Evolutionary conservation across 2,888 invertebrate genomes (phyloP), one percentile per base, ranked within the genome.

Genomic region (Parapristionchus giblindavisi): DNA sequence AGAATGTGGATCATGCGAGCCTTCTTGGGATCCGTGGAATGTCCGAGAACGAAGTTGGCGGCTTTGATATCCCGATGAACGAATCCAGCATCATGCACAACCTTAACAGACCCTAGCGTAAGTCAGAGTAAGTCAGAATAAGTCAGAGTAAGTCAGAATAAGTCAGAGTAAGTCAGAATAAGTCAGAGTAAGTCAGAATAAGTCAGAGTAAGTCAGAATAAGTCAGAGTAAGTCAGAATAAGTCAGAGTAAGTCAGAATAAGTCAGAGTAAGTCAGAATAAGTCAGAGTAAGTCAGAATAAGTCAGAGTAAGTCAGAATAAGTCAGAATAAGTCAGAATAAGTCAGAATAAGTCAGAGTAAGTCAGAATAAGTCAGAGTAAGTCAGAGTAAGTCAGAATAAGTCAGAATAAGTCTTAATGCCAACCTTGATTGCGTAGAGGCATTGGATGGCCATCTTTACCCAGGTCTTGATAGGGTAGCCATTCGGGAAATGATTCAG

Each of bases 131-230:
- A 32, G 75, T 3, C 5, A 38, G 14, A 54, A 17, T 14, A 14
- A 43, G 17, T 17, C 77, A 14, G 32, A 77, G 74, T 48, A 79
- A 40, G 27, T 77, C 80, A 72, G 78, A 78, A 56, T 81, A 77
- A 17, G n/a, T 60, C 32, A n/a, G 36, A 32, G 24, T 51, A 52
- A n/a, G 0, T 34, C 32, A 80, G 63, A 5, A 77, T 54, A 56
- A 6, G 21, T 8, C 8, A n/a, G n/a, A n/a, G n/a, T n/a, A n/a
- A n/a, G n/a, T n/a, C n/a, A n/a, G n/a, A n/a, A n/a, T n/a, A n/a
- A 51, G 38, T 58, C 32, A 58, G 29, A 29, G 58, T 58, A 58
- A 32, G 75, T 3, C 5, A 38, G 14, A 54, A 17, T 14, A 14
- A 43, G 17, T 17, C 77, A 14, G 32, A 77, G 74, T 48, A 79